Base-by-base conservation (phyloP, 2,113 vertebrate species). In the Progne subis region DNA sequence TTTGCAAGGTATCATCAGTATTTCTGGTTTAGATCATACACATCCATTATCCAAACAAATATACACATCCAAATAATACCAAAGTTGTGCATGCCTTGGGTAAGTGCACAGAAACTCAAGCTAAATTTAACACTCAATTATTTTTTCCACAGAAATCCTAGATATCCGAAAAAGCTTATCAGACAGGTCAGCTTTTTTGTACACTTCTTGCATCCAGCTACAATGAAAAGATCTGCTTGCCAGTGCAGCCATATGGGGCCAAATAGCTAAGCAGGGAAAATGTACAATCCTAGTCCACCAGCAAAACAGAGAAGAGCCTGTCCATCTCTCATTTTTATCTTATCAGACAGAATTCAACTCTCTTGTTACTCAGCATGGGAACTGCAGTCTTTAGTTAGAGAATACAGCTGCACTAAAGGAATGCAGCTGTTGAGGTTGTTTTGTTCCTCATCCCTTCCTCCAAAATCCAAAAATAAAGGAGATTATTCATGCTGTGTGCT, bases 331-430 rank as follows among this genome's bases (percentile, higher is more conserved):
- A 56, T 69, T 91, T 86, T 94, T 70, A 46, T 86, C 23, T 82
- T 85, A 14, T 84, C 57, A 80, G 31, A 77, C 21, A 41, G 18
- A 93, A 68, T 41, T 44, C 14, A 81, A 49, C 18, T 68, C 28
- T 80, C 6, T 69, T 85, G 50, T 63, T 80, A 74, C 28, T 88
- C 60, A 78, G 41, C 47, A 83, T 29, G 14, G n/a, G 52, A 81
- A 71, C 28, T 25, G 32, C 50, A 92, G 70, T 52, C 53, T 93
- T 94, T 75, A n/a, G 18, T 64, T 78, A 88, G n/a, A 63, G n/a
- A 82, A 81, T 64, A 32, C 86, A 92, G 90, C 85, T 93, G 86
- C 72, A 83, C 8, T 34, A 75, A n/a, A 80, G 87, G 23, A 88
- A 91, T 46, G 34, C 69, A 77, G 77, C 80, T 96, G 78, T 92